A percentile compares a stretch with the other conserved stretches of the same genome.
phyloP scores from a whole-genome alignment of 2,888 invertebrate species.

The Axea sp. region DNA sequence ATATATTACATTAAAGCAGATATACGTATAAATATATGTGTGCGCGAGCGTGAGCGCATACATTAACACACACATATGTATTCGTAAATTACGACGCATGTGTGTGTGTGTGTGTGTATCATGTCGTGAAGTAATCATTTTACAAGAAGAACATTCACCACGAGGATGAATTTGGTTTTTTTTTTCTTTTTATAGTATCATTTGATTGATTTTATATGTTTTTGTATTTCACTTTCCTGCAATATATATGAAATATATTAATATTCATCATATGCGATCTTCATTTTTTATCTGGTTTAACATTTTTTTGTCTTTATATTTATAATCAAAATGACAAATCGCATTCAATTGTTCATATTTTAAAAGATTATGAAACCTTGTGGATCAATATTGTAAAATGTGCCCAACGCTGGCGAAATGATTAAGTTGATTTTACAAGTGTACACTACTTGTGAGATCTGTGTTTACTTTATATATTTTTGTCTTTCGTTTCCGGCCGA shows the following conservation, averaged over 20 bases:
- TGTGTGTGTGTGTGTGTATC: conserved; percentile 24
- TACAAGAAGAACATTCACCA: conserved; percentile 53
- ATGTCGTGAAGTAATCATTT: conserved; percentile 48
- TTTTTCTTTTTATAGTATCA: too few relatives aligned
- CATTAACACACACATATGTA: conserved; percentile 15
- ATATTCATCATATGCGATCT: too few relatives aligned
- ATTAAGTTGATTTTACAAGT: conserved; percentile 16
- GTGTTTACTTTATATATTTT: background rate
- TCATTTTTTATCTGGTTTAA: conserved; percentile 19
- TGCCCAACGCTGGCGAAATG: conserved; percentile 52
- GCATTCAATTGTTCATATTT: conserved; percentile 38
- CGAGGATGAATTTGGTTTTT: too few relatives aligned
- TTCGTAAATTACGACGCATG: conserved; percentile 4
- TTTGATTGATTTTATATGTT: too few relatives aligned
- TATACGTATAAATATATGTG: conserved; percentile 60
- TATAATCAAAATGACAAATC: conserved; percentile 13
- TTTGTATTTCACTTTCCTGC: conserved; percentile 15
- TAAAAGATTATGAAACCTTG: conserved; percentile 34
- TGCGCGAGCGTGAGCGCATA: conserved; percentile 15
- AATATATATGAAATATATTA: conserved; percentile 14
- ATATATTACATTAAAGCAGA: conserved; percentile 70
- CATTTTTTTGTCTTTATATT: conserved; percentile 31
- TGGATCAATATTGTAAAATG: conserved; percentile 51
- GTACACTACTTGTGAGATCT: background rate
- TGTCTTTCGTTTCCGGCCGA: background rate